Evolutionary conservation across 2,797 vertebrate genomes (phyloP).

Genomic region (Falco cherrug): DNA sequence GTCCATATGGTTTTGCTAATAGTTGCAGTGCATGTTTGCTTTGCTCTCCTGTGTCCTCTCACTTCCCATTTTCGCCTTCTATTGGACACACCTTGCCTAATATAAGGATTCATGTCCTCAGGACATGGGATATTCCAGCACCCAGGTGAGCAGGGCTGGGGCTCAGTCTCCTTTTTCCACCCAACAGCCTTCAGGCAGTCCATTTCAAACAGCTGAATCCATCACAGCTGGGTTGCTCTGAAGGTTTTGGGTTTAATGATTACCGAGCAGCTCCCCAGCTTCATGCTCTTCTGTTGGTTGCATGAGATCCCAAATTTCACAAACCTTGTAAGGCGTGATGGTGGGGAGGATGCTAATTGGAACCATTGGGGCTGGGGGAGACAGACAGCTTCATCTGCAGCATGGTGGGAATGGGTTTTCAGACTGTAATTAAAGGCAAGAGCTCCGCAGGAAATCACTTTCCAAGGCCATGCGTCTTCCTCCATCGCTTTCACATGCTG

Average conservation of each 20-base stretch:
- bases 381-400: not conserved
- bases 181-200: not conserved
- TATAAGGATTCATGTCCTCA: not conserved
- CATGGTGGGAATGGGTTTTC: not conserved
- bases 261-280: rapidly evolving
- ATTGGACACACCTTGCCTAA: not conserved
- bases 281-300: not conserved
- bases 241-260: not conserved
- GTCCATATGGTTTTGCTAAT: not conserved
- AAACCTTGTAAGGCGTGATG: rapidly evolving
- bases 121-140: not conserved
- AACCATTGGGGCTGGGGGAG: not conserved
- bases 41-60: not conserved
- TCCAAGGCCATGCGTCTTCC: not conserved
- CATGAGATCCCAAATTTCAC: not conserved
- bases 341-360: not conserved
- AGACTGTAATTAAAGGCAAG: not conserved
- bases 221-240: not conserved
- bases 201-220: not conserved
- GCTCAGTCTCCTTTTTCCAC: not conserved
- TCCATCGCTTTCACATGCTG: not conserved
- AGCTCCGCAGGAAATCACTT: not conserved
- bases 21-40: not conserved
- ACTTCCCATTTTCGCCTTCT: not conserved
- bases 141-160: too few relatives aligned